phyloP scores from a whole-genome alignment of 2,797 vertebrate genomes.

The Dermochelys coriacea region DNA sequence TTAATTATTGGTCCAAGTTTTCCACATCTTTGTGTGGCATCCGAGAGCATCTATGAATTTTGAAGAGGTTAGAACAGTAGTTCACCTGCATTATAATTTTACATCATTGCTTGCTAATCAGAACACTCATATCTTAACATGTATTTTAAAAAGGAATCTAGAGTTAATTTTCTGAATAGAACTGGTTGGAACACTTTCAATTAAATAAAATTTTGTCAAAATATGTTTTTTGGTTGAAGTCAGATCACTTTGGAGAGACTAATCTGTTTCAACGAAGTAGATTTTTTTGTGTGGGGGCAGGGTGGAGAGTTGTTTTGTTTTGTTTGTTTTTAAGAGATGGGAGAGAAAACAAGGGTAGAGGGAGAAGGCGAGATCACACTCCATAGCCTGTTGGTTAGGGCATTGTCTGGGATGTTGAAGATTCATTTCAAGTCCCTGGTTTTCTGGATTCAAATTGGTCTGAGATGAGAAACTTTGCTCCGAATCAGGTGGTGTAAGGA shows the following conservation, averaged over 20 bases:
- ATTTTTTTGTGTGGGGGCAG: too few species aligned
- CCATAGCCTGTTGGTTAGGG: too few species aligned
- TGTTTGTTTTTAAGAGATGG: neutral
- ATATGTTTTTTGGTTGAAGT: neutral
- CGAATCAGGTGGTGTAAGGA: neutral
- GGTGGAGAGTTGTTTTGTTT: neutral
- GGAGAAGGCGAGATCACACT: too few species aligned
- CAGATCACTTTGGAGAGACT: too few species aligned
- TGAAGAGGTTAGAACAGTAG: constrained; percentile 38
- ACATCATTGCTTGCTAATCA: neutral
- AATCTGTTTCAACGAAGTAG: too few species aligned
- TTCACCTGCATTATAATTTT: constrained; percentile 18
- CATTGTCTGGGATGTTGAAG: too few species aligned
- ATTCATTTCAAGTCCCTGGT: too few species aligned
- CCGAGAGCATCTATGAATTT: constrained; percentile 52
- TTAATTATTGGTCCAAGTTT: constrained; percentile 68
- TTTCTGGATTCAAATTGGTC: too few species aligned
- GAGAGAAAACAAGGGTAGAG: neutral
- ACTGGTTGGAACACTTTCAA: neutral
- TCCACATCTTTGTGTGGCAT: constrained; percentile 43
- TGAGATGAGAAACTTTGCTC: neutral
- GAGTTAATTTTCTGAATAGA: neutral
- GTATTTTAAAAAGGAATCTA: neutral
- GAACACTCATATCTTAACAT: neutral
- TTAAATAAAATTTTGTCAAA: neutral